Base-by-base conservation (phyloP, 2,113 vertebrate species). In the Lepisosteus oculatus region DNA sequence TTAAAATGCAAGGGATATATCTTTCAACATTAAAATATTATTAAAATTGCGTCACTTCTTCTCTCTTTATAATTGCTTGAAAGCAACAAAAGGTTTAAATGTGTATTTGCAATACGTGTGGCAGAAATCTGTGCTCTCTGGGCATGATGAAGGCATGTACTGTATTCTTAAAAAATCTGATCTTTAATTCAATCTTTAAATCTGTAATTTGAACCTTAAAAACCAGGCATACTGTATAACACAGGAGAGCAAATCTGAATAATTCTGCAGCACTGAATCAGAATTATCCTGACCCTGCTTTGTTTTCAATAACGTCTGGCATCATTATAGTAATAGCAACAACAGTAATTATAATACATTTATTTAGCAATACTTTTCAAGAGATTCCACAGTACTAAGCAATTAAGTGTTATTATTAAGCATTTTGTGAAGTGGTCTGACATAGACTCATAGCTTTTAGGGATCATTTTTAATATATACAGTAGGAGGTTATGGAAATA, bases 401-500 rank as follows among this genome's bases (percentile, higher is more conserved):
- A 9, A 51, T 51, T 51, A 51, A 51, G 47, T 9, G 78, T 85
- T 81, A 87, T 86, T 84, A 85, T 68, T 69, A 72, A 42, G 51
- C 68, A 74, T 63, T 56, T 71, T 63, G 70, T 78, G 81, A 74
- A 74, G 77, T 74, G 72, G 57, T 75, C 77, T 80, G 8, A 62
- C 55, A 47, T 43, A 76, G 74, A 66, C 67, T 70, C 73, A 56
- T 76, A 67, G 64, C 55, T 54, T 54, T 70, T 68, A 15, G 55
- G 67, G 43, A 77, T 86, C 80, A 79, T 83, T 74, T 43, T 74
- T 75, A 80, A 78, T 65, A 70, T 43, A 42, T 55, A 29, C 29
- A 29, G 29, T 29, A 69, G 45, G 17, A 79, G 79, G 65, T 89
- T 88, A 82, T 76, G 81, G 78, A 78, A 81, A 86, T 84, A 75